Conservation (phyloP, 1,140 invertebrate species). For the Orchesella cincta region DNA sequence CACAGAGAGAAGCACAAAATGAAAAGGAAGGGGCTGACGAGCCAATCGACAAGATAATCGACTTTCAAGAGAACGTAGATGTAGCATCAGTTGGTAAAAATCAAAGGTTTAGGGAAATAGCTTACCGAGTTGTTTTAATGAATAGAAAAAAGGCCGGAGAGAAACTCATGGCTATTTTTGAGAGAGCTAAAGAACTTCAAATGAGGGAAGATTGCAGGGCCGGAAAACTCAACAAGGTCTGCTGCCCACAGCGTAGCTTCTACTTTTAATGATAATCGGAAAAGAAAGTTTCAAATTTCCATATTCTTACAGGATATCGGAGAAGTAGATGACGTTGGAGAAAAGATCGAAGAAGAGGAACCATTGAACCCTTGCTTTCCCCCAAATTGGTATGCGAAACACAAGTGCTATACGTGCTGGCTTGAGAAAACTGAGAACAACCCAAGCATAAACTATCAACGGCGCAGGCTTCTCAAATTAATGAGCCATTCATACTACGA, state of each 20-base stretch:
- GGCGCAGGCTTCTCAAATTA: neutral
- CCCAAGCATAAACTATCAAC: neutral
- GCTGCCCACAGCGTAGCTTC: neutral
- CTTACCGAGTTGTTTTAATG: neutral
- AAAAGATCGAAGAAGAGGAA: neutral
- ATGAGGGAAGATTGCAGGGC: neutral
- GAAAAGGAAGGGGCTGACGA: neutral
- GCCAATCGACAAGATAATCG: neutral
- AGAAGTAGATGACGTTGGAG: neutral
- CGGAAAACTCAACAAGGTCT: neutral
- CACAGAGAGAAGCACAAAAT: neutral
- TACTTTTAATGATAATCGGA: neutral
- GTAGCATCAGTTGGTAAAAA: too few species aligned
- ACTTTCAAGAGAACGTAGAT: too few species aligned
- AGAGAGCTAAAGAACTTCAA: neutral
- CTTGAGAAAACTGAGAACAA: neutral
- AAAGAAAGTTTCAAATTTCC: neutral
- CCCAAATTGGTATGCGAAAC: slow-evolving; percentile 31
- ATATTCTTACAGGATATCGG: neutral
- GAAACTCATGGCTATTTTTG: neutral
- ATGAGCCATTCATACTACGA: slow-evolving; percentile 76
- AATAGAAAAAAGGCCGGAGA: neutral
- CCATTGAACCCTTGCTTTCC: neutral
- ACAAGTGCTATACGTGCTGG: slow-evolving; percentile 55
- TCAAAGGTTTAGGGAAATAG: neutral